Evolutionary conservation across 1,140 invertebrate species (phyloP).

Genomic region (Cyrtorhinus lividipennis): DNA sequence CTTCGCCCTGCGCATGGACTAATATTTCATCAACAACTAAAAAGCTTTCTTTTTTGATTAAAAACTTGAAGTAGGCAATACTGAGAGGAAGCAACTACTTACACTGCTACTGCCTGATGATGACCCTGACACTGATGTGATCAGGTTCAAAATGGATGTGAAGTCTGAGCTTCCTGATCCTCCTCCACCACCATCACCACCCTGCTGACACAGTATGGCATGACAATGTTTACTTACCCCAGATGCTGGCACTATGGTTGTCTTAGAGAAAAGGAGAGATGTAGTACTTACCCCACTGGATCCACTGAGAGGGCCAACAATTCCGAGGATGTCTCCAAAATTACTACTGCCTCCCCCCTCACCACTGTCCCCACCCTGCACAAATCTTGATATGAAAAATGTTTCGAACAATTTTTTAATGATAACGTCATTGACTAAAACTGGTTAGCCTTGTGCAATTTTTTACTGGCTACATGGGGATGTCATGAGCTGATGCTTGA

Average conservation of each 20-base stretch:
- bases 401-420: too few relatives aligned
- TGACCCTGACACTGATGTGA: slow-evolving; percentile 14
- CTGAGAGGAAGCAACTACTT: not conserved
- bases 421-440: too few relatives aligned
- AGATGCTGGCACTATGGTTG: too few relatives aligned
- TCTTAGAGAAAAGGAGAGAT: too few relatives aligned
- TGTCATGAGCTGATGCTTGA: too few relatives aligned
- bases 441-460: too few relatives aligned
- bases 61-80: not conserved
- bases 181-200: slow-evolving; percentile 6
- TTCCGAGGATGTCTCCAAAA: slow-evolving; percentile 20
- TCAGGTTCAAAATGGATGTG: slow-evolving; percentile 10
- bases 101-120: slow-evolving; percentile 11
- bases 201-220: not conserved
- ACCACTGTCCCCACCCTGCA: slow-evolving; percentile 18
- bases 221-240: not conserved
- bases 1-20: not conserved
- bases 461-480: too few relatives aligned
- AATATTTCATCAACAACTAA: slow-evolving; percentile 4
- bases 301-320: slow-evolving; percentile 17
- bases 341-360: slow-evolving; percentile 20
- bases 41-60: too few relatives aligned
- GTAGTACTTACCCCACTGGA: not conserved
- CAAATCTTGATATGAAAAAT: not conserved
- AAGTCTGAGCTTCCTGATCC: slow-evolving; percentile 15